Percentiles rank a stretch among this genome's conserved stretches.
These are phyloP conservation scores for Xyliphius kryptos DNA, from an alignment of 2,113 vertebrate genomes.

Conservation along the genomic window DNA sequence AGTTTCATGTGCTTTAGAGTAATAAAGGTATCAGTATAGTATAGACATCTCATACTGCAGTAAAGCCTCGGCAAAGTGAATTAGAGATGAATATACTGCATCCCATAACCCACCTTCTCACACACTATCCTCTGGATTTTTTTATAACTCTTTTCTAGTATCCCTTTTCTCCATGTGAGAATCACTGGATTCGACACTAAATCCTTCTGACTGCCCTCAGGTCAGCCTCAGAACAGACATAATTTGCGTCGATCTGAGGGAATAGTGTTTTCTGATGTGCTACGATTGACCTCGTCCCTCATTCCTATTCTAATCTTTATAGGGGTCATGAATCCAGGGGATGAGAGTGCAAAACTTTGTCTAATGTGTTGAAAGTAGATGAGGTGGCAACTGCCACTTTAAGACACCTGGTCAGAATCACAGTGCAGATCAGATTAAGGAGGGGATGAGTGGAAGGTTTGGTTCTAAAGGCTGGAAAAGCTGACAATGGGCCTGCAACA, in stretches of 20 bases:
- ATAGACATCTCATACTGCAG: conserved; percentile 59
- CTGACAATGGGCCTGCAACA: conserved; percentile 17
- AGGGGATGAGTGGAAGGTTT: conserved; percentile 1
- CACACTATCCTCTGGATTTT: background rate
- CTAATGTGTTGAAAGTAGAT: conserved; percentile 8
- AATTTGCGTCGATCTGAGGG: background rate
- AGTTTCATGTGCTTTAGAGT: conserved; percentile 56
- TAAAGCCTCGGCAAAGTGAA: conserved; percentile 32
- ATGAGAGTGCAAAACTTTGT: conserved; percentile 11
- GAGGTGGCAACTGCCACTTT: conserved; percentile 38
- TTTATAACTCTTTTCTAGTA: too few relatives aligned
- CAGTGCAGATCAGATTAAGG: conserved; percentile 48
- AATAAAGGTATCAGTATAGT: conserved; percentile 62
- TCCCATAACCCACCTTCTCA: conserved; percentile 32
- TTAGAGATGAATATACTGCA: conserved; percentile 26
- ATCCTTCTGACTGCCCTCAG: conserved; percentile 1
- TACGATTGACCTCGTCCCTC: conserved; percentile 3
- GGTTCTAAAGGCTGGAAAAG: conserved; percentile 8
- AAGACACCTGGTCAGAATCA: conserved; percentile 51
- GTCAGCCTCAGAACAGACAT: conserved; percentile 5
- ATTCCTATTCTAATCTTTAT: background rate
- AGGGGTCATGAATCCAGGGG: conserved; percentile 2
- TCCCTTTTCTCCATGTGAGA: too few relatives aligned
- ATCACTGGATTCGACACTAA: background rate
- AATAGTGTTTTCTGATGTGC: background rate